Evolutionary conservation across 2,888 invertebrate genomes (phyloP).

Genomic region (Orchesellides sinensis): DNA sequence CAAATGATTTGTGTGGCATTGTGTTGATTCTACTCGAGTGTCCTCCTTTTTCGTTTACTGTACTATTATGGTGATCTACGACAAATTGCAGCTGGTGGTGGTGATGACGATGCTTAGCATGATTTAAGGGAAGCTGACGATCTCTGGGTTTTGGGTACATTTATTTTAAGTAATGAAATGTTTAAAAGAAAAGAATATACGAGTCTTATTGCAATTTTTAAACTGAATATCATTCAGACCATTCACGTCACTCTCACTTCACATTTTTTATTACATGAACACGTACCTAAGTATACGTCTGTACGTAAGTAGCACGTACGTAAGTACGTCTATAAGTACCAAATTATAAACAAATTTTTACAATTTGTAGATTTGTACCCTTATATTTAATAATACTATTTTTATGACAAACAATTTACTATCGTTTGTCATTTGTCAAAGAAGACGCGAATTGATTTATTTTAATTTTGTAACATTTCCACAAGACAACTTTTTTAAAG

Average conservation of each 20-base stretch:
- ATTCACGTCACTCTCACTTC: not conserved
- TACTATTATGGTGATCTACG: not conserved
- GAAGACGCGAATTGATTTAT: too few relatives aligned
- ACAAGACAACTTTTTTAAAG: too few relatives aligned
- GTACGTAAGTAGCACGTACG: not conserved
- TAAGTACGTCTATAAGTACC: not conserved
- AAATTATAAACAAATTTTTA: not conserved
- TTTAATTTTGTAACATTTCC: too few relatives aligned
- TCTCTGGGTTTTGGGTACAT: constrained; percentile 36
- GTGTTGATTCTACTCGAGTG: constrained; percentile 43
- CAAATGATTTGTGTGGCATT: constrained; percentile 50
- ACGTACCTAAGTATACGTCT: not conserved
- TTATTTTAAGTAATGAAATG: constrained; percentile 23
- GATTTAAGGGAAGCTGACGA: constrained; percentile 6
- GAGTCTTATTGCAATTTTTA: not conserved
- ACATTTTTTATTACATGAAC: not conserved
- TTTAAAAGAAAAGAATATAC: not conserved
- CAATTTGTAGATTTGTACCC: too few relatives aligned
- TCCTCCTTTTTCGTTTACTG: constrained; percentile 39
- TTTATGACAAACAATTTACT: too few relatives aligned
- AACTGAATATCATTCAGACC: too few relatives aligned
- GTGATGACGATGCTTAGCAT: constrained; percentile 41
- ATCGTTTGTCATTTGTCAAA: too few relatives aligned
- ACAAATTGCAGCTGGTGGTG: not conserved
- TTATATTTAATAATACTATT: too few relatives aligned